A percentile compares a stretch with the other conserved stretches of the same genome.
Conservation (phyloP, 2,797 vertebrate species). For the Melopsittacus undulatus region DNA sequence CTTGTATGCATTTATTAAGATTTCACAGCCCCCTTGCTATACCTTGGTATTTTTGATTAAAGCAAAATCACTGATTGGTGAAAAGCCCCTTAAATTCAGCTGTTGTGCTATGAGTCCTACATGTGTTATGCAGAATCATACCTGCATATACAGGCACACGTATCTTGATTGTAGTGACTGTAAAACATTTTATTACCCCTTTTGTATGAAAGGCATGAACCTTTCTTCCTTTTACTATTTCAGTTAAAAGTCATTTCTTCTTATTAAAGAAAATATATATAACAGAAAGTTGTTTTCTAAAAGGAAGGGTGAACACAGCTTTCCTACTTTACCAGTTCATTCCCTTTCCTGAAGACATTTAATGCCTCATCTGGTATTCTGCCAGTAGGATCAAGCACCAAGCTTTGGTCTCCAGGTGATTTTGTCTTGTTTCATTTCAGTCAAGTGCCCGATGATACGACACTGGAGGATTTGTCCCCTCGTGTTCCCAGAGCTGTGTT, state of each 20-base stretch:
- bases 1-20: not conserved
- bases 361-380: not conserved
- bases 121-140: not conserved
- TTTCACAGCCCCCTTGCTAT: not conserved
- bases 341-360: not conserved
- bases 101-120: not conserved
- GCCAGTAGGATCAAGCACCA: not conserved
- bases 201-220: not conserved
- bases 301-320: not conserved
- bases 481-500: conserved; percentile 75
- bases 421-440: conserved; percentile 75
- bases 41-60: not conserved
- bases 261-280: not conserved
- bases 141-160: fast-evolving
- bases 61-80: not conserved
- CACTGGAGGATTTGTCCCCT: conserved; percentile 74
- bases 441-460: conserved; percentile 80
- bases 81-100: not conserved
- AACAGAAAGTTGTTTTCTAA: not conserved
- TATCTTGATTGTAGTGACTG: not conserved
- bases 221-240: not conserved
- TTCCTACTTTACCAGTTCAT: not conserved
- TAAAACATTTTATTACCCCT: not conserved
- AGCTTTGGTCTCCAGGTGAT: conserved; percentile 13
- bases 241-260: not conserved